phyloP scores from a whole-genome alignment of 2,888 invertebrate genomes.

The Resseliella maxima region DNA sequence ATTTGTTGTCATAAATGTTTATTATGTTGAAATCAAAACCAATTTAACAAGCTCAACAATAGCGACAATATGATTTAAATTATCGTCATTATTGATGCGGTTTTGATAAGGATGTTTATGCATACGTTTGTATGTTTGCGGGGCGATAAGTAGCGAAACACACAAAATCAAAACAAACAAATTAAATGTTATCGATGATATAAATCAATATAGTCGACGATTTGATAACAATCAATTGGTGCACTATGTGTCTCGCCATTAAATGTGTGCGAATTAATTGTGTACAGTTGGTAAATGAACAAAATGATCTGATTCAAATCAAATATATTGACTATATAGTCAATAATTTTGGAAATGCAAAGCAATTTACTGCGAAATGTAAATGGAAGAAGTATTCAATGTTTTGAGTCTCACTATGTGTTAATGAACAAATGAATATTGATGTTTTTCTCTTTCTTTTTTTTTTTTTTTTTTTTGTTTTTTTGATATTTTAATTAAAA shows the following conservation, averaged over 20 bases:
- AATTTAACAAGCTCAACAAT: neutral
- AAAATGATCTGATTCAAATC: too few relatives aligned
- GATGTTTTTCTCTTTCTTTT: too few relatives aligned
- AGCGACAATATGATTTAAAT: neutral
- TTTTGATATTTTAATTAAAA: conserved; percentile 22
- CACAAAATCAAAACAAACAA: conserved; percentile 1
- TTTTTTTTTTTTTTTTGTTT: too few relatives aligned
- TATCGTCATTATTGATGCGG: neutral
- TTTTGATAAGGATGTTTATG: neutral
- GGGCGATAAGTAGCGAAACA: neutral
- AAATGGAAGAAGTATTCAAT: too few relatives aligned
- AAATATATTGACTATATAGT: too few relatives aligned
- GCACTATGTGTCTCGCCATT: neutral
- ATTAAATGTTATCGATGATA: conserved; percentile 17
- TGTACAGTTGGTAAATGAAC: too few relatives aligned
- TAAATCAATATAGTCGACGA: conserved; percentile 24
- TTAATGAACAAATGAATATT: too few relatives aligned
- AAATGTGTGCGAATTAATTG: too few relatives aligned
- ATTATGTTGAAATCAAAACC: neutral
- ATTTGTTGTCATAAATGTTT: too few relatives aligned
- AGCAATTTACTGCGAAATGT: too few relatives aligned
- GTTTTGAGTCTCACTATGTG: too few relatives aligned
- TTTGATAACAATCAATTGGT: neutral
- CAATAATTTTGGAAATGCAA: too few relatives aligned
- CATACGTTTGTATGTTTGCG: neutral